phyloP scores from a whole-genome alignment of 2,797 vertebrate genomes.

The Vespertilio murinus region DNA sequence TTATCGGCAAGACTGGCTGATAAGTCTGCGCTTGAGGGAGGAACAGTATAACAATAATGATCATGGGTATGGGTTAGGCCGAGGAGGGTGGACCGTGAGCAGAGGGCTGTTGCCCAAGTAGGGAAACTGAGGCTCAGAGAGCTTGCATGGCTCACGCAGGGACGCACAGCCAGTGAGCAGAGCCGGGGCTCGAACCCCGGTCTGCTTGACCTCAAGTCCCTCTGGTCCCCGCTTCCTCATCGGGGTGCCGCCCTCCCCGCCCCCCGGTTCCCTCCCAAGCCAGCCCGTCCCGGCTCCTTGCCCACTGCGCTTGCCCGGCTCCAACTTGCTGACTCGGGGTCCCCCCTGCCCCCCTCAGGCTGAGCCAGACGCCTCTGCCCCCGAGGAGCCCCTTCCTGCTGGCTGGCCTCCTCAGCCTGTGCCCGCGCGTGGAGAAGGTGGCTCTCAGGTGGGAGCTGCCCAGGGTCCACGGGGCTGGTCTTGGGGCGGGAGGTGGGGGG shows the following conservation, averaged over 20 bases:
- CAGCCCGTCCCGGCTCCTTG: not conserved
- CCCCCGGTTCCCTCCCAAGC: no score
- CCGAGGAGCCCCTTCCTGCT: constrained; percentile 80
- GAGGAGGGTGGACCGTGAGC: not conserved
- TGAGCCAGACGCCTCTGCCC: constrained; percentile 83
- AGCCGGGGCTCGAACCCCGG: not conserved
- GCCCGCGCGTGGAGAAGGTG: constrained; percentile 82
- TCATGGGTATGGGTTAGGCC: accelerated
- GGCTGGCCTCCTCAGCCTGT: constrained; percentile 81
- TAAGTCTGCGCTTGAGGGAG: not conserved
- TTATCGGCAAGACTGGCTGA: not conserved
- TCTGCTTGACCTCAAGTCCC: not conserved
- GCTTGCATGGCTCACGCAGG: not conserved
- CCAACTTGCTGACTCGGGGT: not conserved
- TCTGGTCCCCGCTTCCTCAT: not conserved
- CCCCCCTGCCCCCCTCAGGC: constrained; percentile 76
- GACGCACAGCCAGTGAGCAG: not conserved
- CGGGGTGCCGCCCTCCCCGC: not conserved
- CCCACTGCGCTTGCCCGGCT: not conserved
- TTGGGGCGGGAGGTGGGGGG: not conserved
- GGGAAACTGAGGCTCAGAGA: not conserved
- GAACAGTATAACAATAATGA: not conserved
- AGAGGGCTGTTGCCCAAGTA: not conserved
- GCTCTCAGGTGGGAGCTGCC: constrained; percentile 86
- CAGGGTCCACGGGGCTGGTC: not conserved